A percentile compares a stretch with the other conserved stretches of the same genome.
Evolutionary conservation across 1,140 invertebrate genomes (phyloP).

Genomic region (Drosophila cardini): DNA sequence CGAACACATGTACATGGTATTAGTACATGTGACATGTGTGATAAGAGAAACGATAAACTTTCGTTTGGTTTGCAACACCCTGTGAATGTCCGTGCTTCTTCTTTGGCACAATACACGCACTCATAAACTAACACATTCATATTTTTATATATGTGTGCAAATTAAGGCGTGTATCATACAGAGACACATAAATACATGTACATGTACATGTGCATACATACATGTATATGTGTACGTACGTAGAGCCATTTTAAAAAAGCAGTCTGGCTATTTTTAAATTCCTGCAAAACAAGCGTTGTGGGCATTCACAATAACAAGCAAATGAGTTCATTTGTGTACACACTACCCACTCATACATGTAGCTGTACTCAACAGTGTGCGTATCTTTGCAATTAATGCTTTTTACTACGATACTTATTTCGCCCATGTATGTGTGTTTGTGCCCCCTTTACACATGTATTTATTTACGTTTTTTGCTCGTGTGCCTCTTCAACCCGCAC

Average conservation of each 20-base stretch:
- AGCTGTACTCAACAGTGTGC: slow-evolving; percentile 2
- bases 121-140: slow-evolving; percentile 16
- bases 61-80: slow-evolving; percentile 28
- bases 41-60: slow-evolving; percentile 39
- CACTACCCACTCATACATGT: slow-evolving; percentile 4
- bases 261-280: slow-evolving; percentile 70
- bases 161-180: slow-evolving; percentile 62
- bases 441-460: neutral
- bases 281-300: slow-evolving; percentile 62
- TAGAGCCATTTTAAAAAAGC: slow-evolving; percentile 48
- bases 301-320: slow-evolving; percentile 28
- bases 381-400: slow-evolving; percentile 34
- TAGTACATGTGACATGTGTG: slow-evolving; percentile 33
- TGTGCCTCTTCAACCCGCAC: slow-evolving; percentile 10
- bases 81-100: slow-evolving; percentile 33
- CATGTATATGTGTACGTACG: slow-evolving; percentile 13
- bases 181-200: neutral
- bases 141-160: slow-evolving; percentile 50
- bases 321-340: slow-evolving; percentile 1
- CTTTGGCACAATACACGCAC: slow-evolving; percentile 17
- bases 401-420: slow-evolving; percentile 27
- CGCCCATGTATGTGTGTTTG: neutral
- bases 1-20: neutral
- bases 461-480: slow-evolving; percentile 5
- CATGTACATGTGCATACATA: neutral